Evolutionary conservation across 2,113 vertebrate genomes (phyloP).

Genomic region (Malaclemys terrapin): DNA sequence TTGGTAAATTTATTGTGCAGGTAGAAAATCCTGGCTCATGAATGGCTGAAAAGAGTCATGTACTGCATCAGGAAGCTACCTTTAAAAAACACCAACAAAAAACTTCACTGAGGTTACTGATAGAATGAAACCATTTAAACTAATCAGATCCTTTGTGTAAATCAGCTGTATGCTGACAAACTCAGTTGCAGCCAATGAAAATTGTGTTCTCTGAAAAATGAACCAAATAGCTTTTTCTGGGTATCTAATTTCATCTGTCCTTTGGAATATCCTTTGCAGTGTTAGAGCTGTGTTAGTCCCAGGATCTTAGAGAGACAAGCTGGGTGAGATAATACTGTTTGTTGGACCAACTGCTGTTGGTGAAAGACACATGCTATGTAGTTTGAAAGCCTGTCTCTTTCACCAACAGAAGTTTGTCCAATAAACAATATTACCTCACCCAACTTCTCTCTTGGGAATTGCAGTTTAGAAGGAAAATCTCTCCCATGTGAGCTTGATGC

Average conservation of each 20-base stretch:
- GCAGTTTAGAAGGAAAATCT: background rate
- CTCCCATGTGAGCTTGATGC: background rate
- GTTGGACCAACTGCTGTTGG: background rate
- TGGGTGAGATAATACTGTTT: background rate
- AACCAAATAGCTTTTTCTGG: background rate
- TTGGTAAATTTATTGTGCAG: accelerated
- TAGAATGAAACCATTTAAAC: background rate
- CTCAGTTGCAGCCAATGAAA: background rate
- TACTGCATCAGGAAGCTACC: slow-evolving; percentile 3
- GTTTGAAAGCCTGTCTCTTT: background rate
- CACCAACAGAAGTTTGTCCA: background rate
- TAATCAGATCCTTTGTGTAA: slow-evolving; percentile 17
- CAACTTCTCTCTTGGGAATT: background rate
- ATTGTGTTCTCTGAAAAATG: background rate
- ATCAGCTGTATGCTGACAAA: background rate
- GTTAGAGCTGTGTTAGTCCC: background rate
- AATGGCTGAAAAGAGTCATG: background rate
- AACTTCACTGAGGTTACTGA: background rate
- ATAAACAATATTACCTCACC: background rate
- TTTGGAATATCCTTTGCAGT: background rate
- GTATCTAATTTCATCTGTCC: slow-evolving; percentile 6
- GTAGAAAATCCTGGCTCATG: background rate
- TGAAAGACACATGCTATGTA: background rate
- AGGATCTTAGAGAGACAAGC: background rate
- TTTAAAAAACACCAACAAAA: background rate